Conservation (phyloP, 2,888 invertebrate genomes). For the Cremastobaeus sp. region DNA sequence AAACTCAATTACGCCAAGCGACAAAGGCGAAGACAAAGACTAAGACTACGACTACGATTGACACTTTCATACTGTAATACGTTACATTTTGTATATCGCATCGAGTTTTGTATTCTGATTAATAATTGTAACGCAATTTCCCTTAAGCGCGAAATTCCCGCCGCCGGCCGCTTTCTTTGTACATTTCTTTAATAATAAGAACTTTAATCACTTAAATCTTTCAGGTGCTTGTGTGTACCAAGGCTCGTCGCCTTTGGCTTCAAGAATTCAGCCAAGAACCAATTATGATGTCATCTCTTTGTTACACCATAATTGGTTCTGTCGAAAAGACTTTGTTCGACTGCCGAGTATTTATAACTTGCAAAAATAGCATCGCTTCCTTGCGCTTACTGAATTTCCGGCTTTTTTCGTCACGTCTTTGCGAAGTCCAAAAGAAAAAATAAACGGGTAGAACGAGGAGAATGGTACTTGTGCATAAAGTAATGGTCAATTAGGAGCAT, state of each 20-base stretch:
- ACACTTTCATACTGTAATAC: constrained; percentile 22
- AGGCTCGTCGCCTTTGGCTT: constrained; percentile 54
- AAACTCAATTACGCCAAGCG: constrained; percentile 21
- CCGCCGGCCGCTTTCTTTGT: constrained; percentile 51
- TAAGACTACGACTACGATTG: constrained; percentile 27
- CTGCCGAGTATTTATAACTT: constrained; percentile 44
- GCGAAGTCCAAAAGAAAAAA: constrained; percentile 12
- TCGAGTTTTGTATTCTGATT: constrained; percentile 30
- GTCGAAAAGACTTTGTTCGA: constrained; percentile 38
- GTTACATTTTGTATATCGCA: constrained; percentile 37
- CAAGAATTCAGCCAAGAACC: constrained; percentile 58
- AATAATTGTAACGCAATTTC: constrained; percentile 41
- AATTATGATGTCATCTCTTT: constrained; percentile 60
- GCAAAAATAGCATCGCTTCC: constrained; percentile 22
- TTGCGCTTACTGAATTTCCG: background rate
- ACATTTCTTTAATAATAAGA: constrained; percentile 51
- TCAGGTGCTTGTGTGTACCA: constrained; percentile 52
- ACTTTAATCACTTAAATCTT: constrained; percentile 59
- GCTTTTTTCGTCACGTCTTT: constrained; percentile 31
- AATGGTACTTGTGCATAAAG: constrained; percentile 22
- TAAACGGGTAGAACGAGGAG: background rate
- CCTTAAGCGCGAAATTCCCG: constrained; percentile 36
- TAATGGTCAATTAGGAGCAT: constrained; percentile 47
- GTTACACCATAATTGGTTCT: constrained; percentile 56
- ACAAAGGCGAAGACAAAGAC: constrained; percentile 9